Conservation (phyloP, 2,888 invertebrate species). For the Drosophila vallismaia region DNA sequence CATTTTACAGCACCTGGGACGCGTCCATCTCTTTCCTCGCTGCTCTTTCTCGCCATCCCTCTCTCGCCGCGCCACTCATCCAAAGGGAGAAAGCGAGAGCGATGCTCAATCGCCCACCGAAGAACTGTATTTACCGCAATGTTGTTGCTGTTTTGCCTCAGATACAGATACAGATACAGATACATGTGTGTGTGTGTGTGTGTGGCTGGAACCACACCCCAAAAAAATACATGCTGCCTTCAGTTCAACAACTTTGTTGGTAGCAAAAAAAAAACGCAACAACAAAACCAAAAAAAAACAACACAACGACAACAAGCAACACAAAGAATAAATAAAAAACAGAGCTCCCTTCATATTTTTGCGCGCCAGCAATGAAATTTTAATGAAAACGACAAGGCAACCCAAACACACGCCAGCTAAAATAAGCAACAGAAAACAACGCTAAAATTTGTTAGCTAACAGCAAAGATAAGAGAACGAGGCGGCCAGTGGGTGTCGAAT, state of each 20-base stretch:
- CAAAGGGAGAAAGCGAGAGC: constrained; percentile 45
- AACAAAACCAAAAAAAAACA: background rate
- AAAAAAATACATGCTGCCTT: constrained; percentile 47
- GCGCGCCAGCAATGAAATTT: constrained; percentile 75
- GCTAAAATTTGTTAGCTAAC: constrained; percentile 49
- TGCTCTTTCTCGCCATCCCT: constrained; percentile 17
- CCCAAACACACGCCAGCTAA: constrained; percentile 37
- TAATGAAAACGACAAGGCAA: constrained; percentile 73
- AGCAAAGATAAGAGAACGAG: constrained; percentile 24
- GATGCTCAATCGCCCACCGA: constrained; percentile 20
- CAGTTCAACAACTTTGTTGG: constrained; percentile 49
- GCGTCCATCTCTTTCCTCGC: background rate
- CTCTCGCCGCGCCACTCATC: background rate
- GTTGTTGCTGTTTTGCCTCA: constrained; percentile 60
- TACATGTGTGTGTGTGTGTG: constrained; percentile 16
- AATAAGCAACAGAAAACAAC: constrained; percentile 34
- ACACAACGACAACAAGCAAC: too few species aligned
- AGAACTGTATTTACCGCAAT: constrained; percentile 75
- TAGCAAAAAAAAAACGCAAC: constrained; percentile 3
- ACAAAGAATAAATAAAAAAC: constrained; percentile 20
- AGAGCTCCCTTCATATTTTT: constrained; percentile 54
- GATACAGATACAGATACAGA: background rate
- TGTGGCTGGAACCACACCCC: constrained; percentile 69
- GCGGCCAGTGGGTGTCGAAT: background rate
- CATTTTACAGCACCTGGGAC: constrained; percentile 5